A percentile compares a stretch with the other conserved stretches of the same genome.
These are phyloP conservation scores for Natrix natrix DNA, from an alignment of 2,797 vertebrate genomes.

Conservation along the genomic window DNA sequence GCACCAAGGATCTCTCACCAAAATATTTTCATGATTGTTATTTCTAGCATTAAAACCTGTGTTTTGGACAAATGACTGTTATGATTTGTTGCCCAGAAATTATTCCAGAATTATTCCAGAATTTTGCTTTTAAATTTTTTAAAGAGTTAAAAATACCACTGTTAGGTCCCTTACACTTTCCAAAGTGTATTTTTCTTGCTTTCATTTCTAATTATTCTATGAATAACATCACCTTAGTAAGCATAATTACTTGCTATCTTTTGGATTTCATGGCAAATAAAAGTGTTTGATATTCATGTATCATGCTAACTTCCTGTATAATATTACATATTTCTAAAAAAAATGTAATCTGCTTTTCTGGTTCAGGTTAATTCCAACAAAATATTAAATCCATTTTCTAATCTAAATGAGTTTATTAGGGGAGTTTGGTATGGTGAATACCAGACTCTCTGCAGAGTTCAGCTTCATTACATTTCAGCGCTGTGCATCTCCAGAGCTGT, in stretches of 20 bases:
- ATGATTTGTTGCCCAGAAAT: conserved; percentile 16
- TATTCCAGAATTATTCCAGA: neutral
- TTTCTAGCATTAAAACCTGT: conserved; percentile 32
- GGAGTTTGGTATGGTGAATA: conserved; percentile 77
- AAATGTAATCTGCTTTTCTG: conserved; percentile 82
- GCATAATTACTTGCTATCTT: conserved; percentile 71
- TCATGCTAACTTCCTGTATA: conserved; percentile 75
- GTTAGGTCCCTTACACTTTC: too few relatives aligned
- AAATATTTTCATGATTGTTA: neutral
- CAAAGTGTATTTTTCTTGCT: conserved; percentile 60
- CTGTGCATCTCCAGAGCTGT: conserved; percentile 76
- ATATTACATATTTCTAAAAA: conserved; percentile 79
- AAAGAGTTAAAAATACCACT: conserved; percentile 54
- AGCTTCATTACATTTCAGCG: conserved; percentile 78
- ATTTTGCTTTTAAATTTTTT: conserved; percentile 46
- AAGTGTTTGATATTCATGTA: conserved; percentile 79
- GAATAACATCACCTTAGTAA: conserved; percentile 72
- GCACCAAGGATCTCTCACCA: too few relatives aligned
- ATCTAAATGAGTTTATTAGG: conserved; percentile 86
- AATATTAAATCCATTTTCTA: conserved; percentile 86
- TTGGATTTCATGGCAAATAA: conserved; percentile 70
- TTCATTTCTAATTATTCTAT: conserved; percentile 74
- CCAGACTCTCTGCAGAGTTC: conserved; percentile 77
- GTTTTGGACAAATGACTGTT: neutral
- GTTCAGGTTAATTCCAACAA: conserved; percentile 84